Evolutionary conservation across 1,140 invertebrate genomes (phyloP).

Genomic region (Notospermus geniculatus): DNA sequence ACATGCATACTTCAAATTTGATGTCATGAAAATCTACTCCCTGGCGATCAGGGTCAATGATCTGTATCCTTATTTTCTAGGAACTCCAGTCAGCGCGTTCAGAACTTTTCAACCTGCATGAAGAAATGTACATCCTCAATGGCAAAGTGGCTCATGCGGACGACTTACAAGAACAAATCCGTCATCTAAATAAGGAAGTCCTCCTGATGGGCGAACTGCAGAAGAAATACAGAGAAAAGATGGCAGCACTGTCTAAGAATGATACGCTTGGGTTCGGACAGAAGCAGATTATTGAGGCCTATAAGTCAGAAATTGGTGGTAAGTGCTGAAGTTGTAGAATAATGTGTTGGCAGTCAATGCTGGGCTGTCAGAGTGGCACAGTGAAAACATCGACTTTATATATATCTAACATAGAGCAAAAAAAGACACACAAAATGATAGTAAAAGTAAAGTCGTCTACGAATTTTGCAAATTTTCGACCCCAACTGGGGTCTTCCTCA

Average conservation of each 20-base stretch:
- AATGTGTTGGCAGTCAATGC: too few species aligned
- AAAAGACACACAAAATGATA: too few species aligned
- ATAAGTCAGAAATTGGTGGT: conserved; percentile 27
- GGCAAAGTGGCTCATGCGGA: conserved; percentile 24
- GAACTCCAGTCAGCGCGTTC: conserved; percentile 31
- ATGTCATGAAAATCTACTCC: too few species aligned
- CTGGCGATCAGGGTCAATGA: not conserved
- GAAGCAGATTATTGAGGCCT: conserved; percentile 23
- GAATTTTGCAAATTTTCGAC: too few species aligned
- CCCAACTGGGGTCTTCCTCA: too few species aligned
- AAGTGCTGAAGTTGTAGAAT: not conserved
- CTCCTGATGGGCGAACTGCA: conserved; percentile 53
- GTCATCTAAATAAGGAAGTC: conserved; percentile 47
- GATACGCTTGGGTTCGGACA: conserved; percentile 22
- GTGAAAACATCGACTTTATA: too few species aligned
- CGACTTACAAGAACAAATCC: conserved; percentile 34
- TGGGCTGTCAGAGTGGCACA: too few species aligned
- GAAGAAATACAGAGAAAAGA: conserved; percentile 46
- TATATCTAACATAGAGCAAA: too few species aligned
- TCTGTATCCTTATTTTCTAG: not conserved
- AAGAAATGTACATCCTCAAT: conserved; percentile 33
- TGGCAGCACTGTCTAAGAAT: conserved; percentile 16
- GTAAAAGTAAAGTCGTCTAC: too few species aligned
- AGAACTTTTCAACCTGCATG: conserved; percentile 33
- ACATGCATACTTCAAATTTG: too few species aligned